Evolutionary conservation across 1,140 invertebrate species (phyloP).

Genomic region (Diuraphis noxia): DNA sequence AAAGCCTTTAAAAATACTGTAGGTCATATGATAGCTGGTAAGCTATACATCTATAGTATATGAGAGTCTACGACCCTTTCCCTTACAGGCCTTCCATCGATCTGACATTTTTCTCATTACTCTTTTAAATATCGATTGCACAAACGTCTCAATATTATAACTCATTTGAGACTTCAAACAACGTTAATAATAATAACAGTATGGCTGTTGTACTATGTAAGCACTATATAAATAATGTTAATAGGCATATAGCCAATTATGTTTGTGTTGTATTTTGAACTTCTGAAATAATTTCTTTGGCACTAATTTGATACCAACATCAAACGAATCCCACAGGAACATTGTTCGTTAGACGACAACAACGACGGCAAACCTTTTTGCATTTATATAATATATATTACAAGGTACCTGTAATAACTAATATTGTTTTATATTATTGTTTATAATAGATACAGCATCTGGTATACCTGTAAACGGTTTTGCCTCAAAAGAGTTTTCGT

Average conservation of each 20-base stretch:
- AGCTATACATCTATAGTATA: not conserved
- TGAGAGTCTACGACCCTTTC: not conserved
- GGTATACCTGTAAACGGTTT: not conserved
- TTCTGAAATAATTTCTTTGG: not conserved
- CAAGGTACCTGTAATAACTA: not conserved
- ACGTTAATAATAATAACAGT: not conserved
- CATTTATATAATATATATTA: not conserved
- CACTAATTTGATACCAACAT: conserved; percentile 12
- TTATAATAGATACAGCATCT: not conserved
- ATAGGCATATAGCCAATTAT: not conserved
- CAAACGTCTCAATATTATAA: not conserved
- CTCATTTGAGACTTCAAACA: not conserved
- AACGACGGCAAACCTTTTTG: not conserved
- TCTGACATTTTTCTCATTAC: not conserved
- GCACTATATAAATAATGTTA: not conserved
- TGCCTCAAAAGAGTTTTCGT: not conserved
- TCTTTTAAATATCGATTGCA: not conserved
- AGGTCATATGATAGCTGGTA: not conserved
- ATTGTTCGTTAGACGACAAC: not conserved
- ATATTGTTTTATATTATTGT: not conserved
- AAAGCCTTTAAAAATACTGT: not conserved
- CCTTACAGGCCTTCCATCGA: no score
- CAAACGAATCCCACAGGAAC: not conserved
- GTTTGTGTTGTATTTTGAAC: not conserved
- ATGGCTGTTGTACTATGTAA: not conserved